A percentile compares a stretch with the other conserved stretches of the same genome.
Conservation (phyloP, 2,888 invertebrate genomes). For the Cotesia congregata region DNA sequence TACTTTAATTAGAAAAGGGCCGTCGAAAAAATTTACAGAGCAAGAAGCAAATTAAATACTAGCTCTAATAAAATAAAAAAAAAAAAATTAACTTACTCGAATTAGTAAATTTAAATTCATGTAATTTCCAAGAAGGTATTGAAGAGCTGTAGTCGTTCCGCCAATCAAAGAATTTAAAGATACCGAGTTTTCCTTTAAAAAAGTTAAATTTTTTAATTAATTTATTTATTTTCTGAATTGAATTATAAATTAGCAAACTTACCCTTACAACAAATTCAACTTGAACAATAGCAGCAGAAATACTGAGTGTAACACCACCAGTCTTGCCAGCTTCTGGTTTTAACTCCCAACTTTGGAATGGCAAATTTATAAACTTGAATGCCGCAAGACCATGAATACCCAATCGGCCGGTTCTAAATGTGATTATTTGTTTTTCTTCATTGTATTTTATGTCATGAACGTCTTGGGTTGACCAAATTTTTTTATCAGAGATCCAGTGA, state of each 20-base stretch:
- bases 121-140: slow-evolving; percentile 75
- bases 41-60: background rate
- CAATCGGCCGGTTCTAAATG: slow-evolving; percentile 82
- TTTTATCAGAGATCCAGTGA: slow-evolving; percentile 77
- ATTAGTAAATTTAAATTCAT: slow-evolving; percentile 75
- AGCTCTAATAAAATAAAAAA: background rate
- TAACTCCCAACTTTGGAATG: slow-evolving; percentile 89
- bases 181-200: slow-evolving; percentile 67
- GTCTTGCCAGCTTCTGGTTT: slow-evolving; percentile 76
- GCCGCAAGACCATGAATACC: slow-evolving; percentile 78
- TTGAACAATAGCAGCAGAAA: slow-evolving; percentile 74
- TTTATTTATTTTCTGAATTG: background rate
- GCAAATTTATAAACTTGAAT: slow-evolving; percentile 83
- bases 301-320: slow-evolving; percentile 68
- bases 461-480: slow-evolving; percentile 79
- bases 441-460: slow-evolving; percentile 86
- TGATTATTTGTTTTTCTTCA: slow-evolving; percentile 85
- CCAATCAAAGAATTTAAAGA: slow-evolving; percentile 67
- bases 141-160: slow-evolving; percentile 76
- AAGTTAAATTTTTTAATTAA: background rate
- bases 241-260: slow-evolving; percentile 31
- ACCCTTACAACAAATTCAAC: slow-evolving; percentile 73
- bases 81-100: slow-evolving; percentile 70
- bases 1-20: too few species aligned
- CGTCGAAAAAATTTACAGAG: background rate